Evolutionary conservation across 2,113 vertebrate species (phyloP).

Genomic region (Saccopteryx bilineata): DNA sequence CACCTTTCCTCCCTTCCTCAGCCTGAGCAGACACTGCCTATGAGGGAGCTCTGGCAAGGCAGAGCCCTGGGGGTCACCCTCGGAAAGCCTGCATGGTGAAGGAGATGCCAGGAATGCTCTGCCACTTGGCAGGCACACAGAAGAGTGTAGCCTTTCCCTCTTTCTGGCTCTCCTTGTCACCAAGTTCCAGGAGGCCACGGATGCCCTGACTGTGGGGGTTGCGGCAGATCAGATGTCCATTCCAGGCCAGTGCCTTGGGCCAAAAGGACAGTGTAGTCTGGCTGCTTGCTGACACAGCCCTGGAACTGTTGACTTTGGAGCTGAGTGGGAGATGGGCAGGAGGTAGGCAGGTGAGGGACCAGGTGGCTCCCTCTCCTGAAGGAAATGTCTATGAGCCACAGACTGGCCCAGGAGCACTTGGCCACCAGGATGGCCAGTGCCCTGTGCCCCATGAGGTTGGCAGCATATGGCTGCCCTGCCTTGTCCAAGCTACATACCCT

Average conservation of each 20-base stretch:
- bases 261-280: background rate
- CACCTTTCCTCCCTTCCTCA: background rate
- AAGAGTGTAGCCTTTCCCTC: background rate
- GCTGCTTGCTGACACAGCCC: background rate
- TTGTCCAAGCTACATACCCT: background rate
- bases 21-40: background rate
- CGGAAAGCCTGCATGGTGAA: background rate
- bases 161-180: background rate
- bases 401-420: background rate
- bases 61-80: background rate
- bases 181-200: background rate
- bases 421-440: background rate
- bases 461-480: slow-evolving; percentile 12
- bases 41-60: background rate
- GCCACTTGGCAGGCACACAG: background rate
- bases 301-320: background rate
- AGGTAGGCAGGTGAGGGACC: background rate
- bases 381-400: slow-evolving; percentile 10
- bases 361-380: background rate
- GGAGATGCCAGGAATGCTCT: background rate
- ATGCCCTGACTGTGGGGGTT: slow-evolving; percentile 40
- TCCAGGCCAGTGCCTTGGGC: background rate
- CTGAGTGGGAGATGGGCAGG: background rate
- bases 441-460: background rate
- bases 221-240: slow-evolving; percentile 36